Base-by-base conservation (phyloP, 2,888 invertebrate species). In the Drosophila testacea region DNA sequence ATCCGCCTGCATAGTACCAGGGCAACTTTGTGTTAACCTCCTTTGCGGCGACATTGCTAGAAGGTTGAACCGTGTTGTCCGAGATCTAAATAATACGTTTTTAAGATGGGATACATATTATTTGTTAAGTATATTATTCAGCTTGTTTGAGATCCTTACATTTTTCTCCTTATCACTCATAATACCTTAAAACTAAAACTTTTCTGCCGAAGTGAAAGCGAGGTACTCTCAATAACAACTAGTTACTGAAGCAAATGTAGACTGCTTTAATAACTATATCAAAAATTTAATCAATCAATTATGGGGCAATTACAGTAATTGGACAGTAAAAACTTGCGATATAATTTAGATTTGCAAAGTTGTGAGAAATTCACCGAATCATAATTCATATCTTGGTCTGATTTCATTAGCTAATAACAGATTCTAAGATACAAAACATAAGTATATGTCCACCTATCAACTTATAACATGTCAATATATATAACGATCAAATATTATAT, bases 1-100 rank as follows among this genome's bases (percentile, higher is more conserved):
- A 81, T 4, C 83, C 77, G 5, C 79, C 73, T 5, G 88, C 83
- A 51, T 74, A 88, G 44, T 83, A 89, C 87, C 87, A 91, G n/a
- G 81, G 79, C 1, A 80, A 6, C 11, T 74, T 79, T 2, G 44
- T 46, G 11, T 51, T 56, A 1, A 3, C 16, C 2, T 75, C 57
- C 38, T 52, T 64, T 9, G 63, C 36, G 2, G 16, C n/a, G 0
- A 34, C 61, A 66, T 54, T 44, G 39, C 16, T 9, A n/a, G 39
- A 6, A 38, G 50, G 22, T 30, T 77, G 79, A 4, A 70, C 16
- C 4, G 59, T 66, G 16, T 79, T 66, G 9, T 73, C 63, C 2
- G 52, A 30, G 2, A 74, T 65, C 78, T 77, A 36, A 0, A 9
- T 6, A 9, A 27, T 50, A n/a, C 9, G 4, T 9, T 41, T 9